Evolutionary conservation across 1,140 invertebrate species (phyloP).

Genomic region (Diploscapter pachys): DNA sequence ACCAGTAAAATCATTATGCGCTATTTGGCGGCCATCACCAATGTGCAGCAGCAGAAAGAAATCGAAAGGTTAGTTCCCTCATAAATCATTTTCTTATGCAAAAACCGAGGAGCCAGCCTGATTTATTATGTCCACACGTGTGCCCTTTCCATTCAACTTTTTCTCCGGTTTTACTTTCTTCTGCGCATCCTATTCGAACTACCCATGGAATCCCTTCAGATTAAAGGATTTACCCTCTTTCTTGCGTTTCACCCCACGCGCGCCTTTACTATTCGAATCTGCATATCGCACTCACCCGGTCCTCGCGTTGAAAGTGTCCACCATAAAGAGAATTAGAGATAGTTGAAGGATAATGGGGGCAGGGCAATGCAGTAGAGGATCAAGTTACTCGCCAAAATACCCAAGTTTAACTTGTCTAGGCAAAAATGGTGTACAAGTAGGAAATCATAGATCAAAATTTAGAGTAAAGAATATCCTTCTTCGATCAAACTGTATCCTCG

Average conservation of each 20-base stretch:
- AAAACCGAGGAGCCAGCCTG: neutral
- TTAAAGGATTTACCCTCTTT: too few relatives aligned
- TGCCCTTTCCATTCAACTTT: neutral
- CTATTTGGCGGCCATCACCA: slow-evolving; percentile 95
- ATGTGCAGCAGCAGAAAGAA: slow-evolving; percentile 82
- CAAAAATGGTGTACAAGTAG: too few relatives aligned
- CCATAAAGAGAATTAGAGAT: neutral
- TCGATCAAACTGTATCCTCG: slow-evolving; percentile 89
- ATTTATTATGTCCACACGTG: neutral
- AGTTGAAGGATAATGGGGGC: neutral
- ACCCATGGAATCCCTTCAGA: too few relatives aligned
- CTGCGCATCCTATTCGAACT: neutral
- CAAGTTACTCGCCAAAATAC: too few relatives aligned
- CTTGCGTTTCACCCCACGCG: too few relatives aligned
- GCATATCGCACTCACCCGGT: too few relatives aligned
- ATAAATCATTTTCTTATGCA: neutral
- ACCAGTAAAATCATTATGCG: slow-evolving; percentile 98
- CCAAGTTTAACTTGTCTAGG: too few relatives aligned
- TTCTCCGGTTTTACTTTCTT: neutral
- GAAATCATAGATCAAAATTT: slow-evolving; percentile 19
- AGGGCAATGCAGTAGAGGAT: neutral
- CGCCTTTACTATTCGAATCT: too few relatives aligned
- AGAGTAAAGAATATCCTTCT: slow-evolving; percentile 94
- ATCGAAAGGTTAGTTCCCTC: slow-evolving; percentile 75
- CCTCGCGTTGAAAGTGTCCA: too few relatives aligned